These are phyloP conservation scores for Bovichtus variegatus DNA, from an alignment of 2,797 vertebrate genomes.

Conservation along the genomic window DNA sequence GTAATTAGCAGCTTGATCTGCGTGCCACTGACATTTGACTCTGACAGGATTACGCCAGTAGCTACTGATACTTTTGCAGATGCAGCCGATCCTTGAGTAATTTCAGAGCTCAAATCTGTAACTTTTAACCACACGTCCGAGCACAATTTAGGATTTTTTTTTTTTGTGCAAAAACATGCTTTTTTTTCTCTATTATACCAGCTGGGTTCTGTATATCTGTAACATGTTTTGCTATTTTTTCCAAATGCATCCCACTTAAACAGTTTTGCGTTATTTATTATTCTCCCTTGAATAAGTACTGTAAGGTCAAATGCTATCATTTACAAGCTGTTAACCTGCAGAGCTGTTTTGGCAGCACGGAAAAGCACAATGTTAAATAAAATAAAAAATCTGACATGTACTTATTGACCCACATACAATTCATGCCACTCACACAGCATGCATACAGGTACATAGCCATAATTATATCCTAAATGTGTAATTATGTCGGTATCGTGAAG, in stretches of 20 bases:
- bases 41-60: conserved; percentile 60
- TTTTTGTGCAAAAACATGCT: neutral
- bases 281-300: neutral
- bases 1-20: conserved; percentile 70
- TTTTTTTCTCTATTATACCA: neutral
- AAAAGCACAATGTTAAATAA: neutral
- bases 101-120: too few species aligned
- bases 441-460: neutral
- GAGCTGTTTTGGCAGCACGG: neutral
- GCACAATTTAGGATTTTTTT: neutral
- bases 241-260: neutral
- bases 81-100: too few species aligned
- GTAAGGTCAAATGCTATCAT: neutral
- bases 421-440: neutral
- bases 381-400: neutral
- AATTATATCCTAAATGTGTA: neutral
- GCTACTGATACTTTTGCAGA: neutral
- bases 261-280: neutral
- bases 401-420: neutral
- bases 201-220: neutral
- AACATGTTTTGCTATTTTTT: neutral
- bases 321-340: conserved; percentile 1
- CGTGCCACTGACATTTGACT: conserved; percentile 68
- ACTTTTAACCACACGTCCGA: neutral
- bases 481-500: neutral